Evolutionary conservation across 2,113 vertebrate genomes (phyloP).

Genomic region (Ailuropoda melanoleuca): DNA sequence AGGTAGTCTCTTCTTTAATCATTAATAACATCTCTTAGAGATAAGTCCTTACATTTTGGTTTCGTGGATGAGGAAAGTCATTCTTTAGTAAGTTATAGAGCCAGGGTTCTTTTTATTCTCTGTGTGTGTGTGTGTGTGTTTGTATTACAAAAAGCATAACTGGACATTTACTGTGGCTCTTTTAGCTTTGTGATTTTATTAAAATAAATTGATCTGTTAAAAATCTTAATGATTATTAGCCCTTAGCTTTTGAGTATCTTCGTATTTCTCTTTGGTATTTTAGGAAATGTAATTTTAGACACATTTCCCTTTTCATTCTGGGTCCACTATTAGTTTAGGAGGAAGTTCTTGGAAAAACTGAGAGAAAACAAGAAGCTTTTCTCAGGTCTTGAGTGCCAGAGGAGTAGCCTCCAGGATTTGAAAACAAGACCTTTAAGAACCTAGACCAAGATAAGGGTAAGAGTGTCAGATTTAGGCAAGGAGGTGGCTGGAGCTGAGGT

Average conservation of each 20-base stretch:
- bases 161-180: not conserved
- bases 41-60: not conserved
- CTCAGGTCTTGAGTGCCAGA: not conserved
- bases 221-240: slow-evolving; percentile 21
- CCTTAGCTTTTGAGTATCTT: slow-evolving; percentile 16
- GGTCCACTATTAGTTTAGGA: not conserved
- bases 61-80: not conserved
- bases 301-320: not conserved
- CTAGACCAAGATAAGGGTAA: not conserved
- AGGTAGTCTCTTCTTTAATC: not conserved
- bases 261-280: slow-evolving; percentile 19
- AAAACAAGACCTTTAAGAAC: not conserved
- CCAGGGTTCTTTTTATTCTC: not conserved
- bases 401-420: slow-evolving; percentile 42
- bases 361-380: slow-evolving; percentile 46
- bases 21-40: not conserved
- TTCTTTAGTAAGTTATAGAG: not conserved
- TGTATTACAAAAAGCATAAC: not conserved
- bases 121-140: not conserved
- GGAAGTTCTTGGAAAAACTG: not conserved
- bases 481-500: not conserved
- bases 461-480: not conserved
- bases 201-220: not conserved
- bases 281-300: slow-evolving; percentile 40
- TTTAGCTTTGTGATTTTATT: not conserved